Evolutionary conservation across 2,797 vertebrate genomes (phyloP).

Genomic region (Lemur catta): DNA sequence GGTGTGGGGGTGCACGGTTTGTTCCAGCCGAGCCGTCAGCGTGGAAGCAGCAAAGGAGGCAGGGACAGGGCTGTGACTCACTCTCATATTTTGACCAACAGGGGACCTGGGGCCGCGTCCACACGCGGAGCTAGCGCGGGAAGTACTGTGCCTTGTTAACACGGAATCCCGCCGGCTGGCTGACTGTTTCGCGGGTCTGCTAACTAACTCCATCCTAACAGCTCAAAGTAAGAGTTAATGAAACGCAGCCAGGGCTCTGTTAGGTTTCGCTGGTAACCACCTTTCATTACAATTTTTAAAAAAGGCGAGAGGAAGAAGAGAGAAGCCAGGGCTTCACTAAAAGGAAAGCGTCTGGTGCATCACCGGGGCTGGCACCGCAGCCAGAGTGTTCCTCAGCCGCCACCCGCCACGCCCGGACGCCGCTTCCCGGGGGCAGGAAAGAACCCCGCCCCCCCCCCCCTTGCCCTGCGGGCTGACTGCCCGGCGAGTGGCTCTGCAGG

Average conservation of each 20-base stretch:
- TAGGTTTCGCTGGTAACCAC: constrained; percentile 40
- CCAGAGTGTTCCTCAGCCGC: constrained; percentile 45
- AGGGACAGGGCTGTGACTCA: background rate
- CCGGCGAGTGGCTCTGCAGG: constrained; percentile 40
- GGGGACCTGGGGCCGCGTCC: background rate
- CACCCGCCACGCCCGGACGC: background rate
- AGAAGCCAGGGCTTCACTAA: constrained; percentile 14
- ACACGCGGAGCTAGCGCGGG: background rate
- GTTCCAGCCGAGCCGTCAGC: background rate
- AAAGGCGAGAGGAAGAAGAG: background rate
- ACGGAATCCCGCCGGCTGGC: constrained; percentile 33
- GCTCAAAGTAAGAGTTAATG: constrained; percentile 58
- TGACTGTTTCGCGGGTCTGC: constrained; percentile 40
- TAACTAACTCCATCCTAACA: constrained; percentile 61
- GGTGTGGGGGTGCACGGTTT: background rate
- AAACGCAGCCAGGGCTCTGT: constrained; percentile 48
- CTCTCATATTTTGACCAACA: background rate
- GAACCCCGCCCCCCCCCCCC: background rate
- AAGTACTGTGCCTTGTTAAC: constrained; percentile 51
- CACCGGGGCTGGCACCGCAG: background rate
- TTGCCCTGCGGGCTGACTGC: constrained; percentile 24
- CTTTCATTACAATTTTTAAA: background rate
- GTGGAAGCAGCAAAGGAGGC: background rate
- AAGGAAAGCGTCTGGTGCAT: background rate
- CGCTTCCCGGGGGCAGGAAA: too few species aligned